Evolutionary conservation across 2,888 invertebrate genomes (phyloP), one percentile per base, ranked within the genome.

Genomic region (Apodemia mormo): DNA sequence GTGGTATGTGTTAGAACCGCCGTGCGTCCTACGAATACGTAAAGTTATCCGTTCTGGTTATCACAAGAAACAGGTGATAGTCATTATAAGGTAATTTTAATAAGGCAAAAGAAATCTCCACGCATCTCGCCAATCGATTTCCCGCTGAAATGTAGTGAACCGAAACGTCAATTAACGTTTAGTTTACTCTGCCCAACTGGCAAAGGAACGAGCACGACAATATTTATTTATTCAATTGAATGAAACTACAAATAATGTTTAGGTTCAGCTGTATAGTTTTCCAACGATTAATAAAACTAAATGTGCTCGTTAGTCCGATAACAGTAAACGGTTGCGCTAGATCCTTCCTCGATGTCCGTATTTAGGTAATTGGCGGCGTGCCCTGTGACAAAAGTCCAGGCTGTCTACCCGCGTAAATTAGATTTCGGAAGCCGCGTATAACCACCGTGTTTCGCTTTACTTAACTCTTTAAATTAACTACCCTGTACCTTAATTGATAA

Each of bases 281-380:
- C 37, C 30, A 37, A 12, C 61, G 7, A 61, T 61, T 61, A 61
- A 61, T 61, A 37, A 61, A 61, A 7, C 65, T 69, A 69, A 69
- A 56, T 43, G 49, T 68, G 67, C 70, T 86, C 85, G 84, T 86
- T 86, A 85, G 80, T 75, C 75, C 79, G 81, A 68, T 85, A 85
- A 88, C 86, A 87, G 87, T 86, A 87, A 86, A 85, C 83, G 85
- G 84, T 86, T 86, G 86, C 87, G 86, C 83, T 85, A 83, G 78
- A 79, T 77, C 79, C 78, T 70, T 75, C 71, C 72, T 70, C 68
- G 71, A 71, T 74, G 83, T 49, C 49, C 49, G 49, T 89, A 89
- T 92, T 91, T 91, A 89, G 87, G 86, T 92, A 92, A 92, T 92
- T 92, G 92, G 85, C 79, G 80, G 84, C 85, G 83, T 85, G 85